Percentiles rank a stretch among this genome's conserved stretches.
Evolutionary conservation across 2,113 vertebrate genomes (phyloP).

Genomic region (Anguilla rostrata): DNA sequence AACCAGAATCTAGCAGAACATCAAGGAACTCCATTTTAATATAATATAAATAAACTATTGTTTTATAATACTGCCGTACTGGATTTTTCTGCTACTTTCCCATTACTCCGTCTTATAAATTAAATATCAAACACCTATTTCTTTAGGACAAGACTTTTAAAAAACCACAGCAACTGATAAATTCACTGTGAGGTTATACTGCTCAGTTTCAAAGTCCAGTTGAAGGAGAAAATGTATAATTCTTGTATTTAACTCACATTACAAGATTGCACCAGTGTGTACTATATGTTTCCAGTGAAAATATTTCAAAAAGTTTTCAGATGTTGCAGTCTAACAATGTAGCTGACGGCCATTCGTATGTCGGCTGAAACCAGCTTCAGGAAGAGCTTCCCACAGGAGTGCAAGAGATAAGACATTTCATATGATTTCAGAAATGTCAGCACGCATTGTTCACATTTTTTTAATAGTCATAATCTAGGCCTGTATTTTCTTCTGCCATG

Average conservation of each 20-base stretch:
- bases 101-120: too few relatives aligned
- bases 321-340: not conserved
- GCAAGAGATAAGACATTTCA: not conserved
- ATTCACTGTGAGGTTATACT: not conserved
- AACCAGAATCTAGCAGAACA: too few relatives aligned
- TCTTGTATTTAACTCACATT: not conserved
- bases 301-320: not conserved
- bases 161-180: not conserved
- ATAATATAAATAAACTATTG: too few relatives aligned
- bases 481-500: not conserved
- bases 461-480: not conserved
- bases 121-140: too few relatives aligned
- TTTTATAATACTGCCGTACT: too few relatives aligned
- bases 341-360: not conserved
- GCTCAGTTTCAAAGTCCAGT: not conserved
- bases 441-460: not conserved
- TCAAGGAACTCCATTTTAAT: too few relatives aligned
- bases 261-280: not conserved
- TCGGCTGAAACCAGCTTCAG: not conserved
- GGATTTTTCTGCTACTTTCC: too few relatives aligned
- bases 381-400: not conserved
- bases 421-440: not conserved
- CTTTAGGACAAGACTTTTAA: too few relatives aligned
- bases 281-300: not conserved
- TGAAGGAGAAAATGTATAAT: not conserved